Base-by-base conservation (phyloP, 2,797 vertebrate genomes). In the Lindbergichthys nudifrons region DNA sequence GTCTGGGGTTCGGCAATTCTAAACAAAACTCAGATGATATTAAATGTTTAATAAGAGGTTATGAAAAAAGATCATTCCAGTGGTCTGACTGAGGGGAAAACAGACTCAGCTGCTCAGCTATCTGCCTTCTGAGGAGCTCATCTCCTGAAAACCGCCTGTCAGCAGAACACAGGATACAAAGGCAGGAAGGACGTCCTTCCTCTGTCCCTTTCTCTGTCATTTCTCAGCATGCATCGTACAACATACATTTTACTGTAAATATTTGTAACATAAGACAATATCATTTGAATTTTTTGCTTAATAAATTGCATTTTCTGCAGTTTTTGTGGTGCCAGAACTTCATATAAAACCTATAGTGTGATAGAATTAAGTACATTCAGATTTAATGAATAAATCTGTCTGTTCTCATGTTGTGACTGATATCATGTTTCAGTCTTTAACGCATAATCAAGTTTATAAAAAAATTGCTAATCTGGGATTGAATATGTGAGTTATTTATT, bases 141-240 rank as follows among this genome's bases (percentile, higher is more conserved):
- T 80, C 83, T 79, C 75, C 78, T 62, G 50, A 81, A 92, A 87
- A 83, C 18, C 77, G 73, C 81, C 75, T 56, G 90, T 95, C 94
- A 95, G 93, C 94, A 94, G 81, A 93, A 88, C 81, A 82, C 71
- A 84, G 84, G 88, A 91, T 92, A 85, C 84, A 87, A 81, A 88
- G 86, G 63, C 85, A 93, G 94, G 93, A 95, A 94, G 92, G 90
- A 90, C 70, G 66, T 90, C 87, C 90, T 90, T 91, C 92, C 89
- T 89, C 76, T 89, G 82, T 86, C 82, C 75, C 64, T 26, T 70
- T 83, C 41, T 42, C 66, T 73, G 51, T 60, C 46, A 43, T 54
- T 70, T 50, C 43, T 83, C 72, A 53, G 56, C 48, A 79, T 46
- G 57, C 18, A 77, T 21, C 61, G 16, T 26, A 50, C 42, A 70